phyloP scores from a whole-genome alignment of 2,113 vertebrate genomes.

The Centropus bengalensis region DNA sequence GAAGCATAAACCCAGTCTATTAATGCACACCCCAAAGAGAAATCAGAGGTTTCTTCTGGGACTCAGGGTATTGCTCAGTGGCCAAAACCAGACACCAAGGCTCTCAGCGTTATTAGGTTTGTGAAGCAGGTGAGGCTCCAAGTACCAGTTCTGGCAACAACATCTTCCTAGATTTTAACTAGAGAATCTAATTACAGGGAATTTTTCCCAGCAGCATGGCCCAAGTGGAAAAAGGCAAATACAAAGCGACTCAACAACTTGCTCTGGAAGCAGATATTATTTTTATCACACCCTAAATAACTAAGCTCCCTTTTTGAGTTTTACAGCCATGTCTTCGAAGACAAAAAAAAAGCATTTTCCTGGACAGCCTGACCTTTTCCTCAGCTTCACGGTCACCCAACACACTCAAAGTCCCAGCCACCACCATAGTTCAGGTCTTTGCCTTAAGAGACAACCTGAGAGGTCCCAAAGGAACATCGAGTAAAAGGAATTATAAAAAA shows the following conservation, averaged over 20 bases:
- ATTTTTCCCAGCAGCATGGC: too few relatives aligned
- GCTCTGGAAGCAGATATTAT: background rate
- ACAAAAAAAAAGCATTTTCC: background rate
- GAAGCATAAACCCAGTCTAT: fast-evolving
- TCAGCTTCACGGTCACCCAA: background rate
- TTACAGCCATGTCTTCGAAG: background rate
- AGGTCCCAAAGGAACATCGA: background rate
- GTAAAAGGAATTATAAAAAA: fast-evolving
- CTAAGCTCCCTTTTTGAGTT: fast-evolving
- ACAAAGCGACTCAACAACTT: fast-evolving
- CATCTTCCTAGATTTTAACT: fast-evolving
- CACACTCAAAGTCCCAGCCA: background rate
- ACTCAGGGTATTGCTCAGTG: fast-evolving
- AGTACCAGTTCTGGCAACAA: fast-evolving
- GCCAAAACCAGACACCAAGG: fast-evolving
- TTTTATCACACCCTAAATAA: background rate
- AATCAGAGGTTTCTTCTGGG: too few relatives aligned
- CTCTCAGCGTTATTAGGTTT: fast-evolving
- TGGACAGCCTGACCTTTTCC: background rate
- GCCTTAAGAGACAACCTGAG: fast-evolving
- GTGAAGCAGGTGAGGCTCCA: background rate
- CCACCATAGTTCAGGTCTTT: fast-evolving
- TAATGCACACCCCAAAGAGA: background rate
- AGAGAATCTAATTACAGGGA: background rate
- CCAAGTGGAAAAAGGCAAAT: fast-evolving